These are phyloP conservation scores for Sturnus vulgaris DNA, from an alignment of 2,113 vertebrate genomes.

Conservation along the genomic window DNA sequence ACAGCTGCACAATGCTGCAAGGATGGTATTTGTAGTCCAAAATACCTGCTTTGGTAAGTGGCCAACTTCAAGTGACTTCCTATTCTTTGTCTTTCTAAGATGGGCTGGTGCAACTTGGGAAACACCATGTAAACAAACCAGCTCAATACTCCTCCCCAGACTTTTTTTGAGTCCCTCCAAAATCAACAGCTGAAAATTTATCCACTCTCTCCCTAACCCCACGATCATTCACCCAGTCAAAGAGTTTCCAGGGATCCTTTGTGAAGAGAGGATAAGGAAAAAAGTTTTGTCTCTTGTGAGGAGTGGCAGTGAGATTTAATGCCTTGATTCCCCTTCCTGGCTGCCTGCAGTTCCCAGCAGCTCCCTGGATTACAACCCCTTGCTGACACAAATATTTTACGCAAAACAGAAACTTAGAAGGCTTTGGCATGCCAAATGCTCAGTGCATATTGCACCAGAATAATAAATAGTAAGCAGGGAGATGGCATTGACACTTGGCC, in stretches of 20 bases:
- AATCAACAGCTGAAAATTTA: not conserved
- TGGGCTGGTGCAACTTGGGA: not conserved
- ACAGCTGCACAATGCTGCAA: not conserved
- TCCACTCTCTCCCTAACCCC: not conserved
- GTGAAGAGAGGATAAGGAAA: not conserved
- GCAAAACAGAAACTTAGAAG: not conserved
- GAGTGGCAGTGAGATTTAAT: not conserved
- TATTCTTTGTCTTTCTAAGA: not conserved
- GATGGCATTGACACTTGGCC: constrained; percentile 41
- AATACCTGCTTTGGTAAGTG: not conserved
- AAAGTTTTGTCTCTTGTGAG: not conserved
- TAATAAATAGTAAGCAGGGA: constrained; percentile 34
- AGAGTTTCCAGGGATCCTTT: not conserved
- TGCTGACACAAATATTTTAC: not conserved
- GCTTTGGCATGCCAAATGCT: not conserved
- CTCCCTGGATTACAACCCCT: not conserved
- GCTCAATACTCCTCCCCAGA: not conserved
- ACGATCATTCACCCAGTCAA: not conserved
- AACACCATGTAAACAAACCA: not conserved
- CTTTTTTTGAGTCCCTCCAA: not conserved
- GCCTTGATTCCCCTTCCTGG: not conserved
- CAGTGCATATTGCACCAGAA: not conserved
- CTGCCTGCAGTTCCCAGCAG: not conserved
- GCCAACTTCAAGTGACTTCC: not conserved
- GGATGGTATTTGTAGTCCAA: not conserved